Base-by-base conservation (phyloP, 2,888 invertebrate genomes). In the Drosophila buzzatii region DNA sequence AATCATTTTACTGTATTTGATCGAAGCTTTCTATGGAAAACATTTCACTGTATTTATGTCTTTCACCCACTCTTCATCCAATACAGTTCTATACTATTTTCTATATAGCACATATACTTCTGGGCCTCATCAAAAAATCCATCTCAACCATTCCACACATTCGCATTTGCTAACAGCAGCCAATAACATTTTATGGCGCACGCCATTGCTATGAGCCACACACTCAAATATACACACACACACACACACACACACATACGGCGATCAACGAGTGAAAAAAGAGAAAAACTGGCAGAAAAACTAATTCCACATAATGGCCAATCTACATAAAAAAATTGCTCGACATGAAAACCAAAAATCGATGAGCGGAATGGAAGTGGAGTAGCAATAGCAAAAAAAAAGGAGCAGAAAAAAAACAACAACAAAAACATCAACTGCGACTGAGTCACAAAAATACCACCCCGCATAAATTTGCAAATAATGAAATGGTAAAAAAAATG, bases 381-480 rank as follows among this genome's bases (percentile, higher is more conserved):
- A 65, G 58, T 37, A 37, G n/a, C 23, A 76, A 10, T 37, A 76
- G 10, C 47, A 56, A 31, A 51, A 62, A 45, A 9, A 23, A 6
- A 4, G 27, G 5, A n/a, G 10, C 1, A 49, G 12, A n/a, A 31
- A n/a, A 1, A 53, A 6, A 23, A 45, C 16, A 45, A n/a, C 53
- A 55, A 55, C 39, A 27, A 44, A 45, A 55, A 41, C 51, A 66
- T 37, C 66, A 56, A 56, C 20, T 67, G 47, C 56, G 52, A 70
- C 76, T 79, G 90, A 89, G 73, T 87, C 88, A 75, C 73, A 73
- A 64, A 76, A 75, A 71, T 72, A 70, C 89, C 89, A 86, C 84
- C 87, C 89, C 74, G 86, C 90, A 90, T 89, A 90, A 87, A 87
- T 90, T 89, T 89, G 89, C 90, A 81, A 87, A 90, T 86, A 87